These are phyloP conservation scores for Drosophila littoralis DNA, from an alignment of 1,140 invertebrate genomes.

Conservation along the genomic window DNA sequence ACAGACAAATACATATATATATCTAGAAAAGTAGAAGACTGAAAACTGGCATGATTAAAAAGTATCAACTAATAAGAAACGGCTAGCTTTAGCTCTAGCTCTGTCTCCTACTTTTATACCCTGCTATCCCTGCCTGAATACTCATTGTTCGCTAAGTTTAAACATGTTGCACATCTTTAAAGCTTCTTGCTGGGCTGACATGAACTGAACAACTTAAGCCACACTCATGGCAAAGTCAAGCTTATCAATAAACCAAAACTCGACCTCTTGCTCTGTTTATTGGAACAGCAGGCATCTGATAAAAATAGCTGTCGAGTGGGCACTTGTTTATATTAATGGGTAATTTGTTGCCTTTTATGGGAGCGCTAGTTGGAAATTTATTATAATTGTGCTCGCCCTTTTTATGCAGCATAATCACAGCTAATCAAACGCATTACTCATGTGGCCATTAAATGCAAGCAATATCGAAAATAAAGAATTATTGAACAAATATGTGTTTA, in stretches of 20 bases:
- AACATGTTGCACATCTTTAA: too few species aligned
- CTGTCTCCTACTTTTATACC: too few species aligned
- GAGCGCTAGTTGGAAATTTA: slow-evolving; percentile 10
- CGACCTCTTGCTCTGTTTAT: slow-evolving; percentile 1
- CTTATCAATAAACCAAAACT: slow-evolving; percentile 7
- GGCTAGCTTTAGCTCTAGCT: too few species aligned
- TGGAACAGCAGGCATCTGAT: slow-evolving; percentile 2
- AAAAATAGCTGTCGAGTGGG: slow-evolving; percentile 23
- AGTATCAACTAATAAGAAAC: too few species aligned
- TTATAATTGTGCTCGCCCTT: slow-evolving; percentile 27
- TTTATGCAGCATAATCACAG: slow-evolving; percentile 33
- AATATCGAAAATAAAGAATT: slow-evolving; percentile 37
- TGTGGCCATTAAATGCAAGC: slow-evolving; percentile 54
- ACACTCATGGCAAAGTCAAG: not conserved
- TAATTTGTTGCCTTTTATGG: slow-evolving; percentile 21
- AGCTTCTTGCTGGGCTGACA: not conserved
- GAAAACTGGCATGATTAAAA: too few species aligned
- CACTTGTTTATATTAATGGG: slow-evolving; percentile 26
- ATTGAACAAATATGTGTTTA: slow-evolving; percentile 56
- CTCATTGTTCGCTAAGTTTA: too few species aligned
- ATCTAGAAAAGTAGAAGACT: not conserved
- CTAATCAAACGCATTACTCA: slow-evolving; percentile 54
- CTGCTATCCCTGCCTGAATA: too few species aligned
- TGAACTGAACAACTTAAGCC: not conserved
- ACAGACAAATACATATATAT: not conserved